Evolutionary conservation across 2,797 vertebrate species (phyloP).

Genomic region (Crocidura indochinensis): DNA sequence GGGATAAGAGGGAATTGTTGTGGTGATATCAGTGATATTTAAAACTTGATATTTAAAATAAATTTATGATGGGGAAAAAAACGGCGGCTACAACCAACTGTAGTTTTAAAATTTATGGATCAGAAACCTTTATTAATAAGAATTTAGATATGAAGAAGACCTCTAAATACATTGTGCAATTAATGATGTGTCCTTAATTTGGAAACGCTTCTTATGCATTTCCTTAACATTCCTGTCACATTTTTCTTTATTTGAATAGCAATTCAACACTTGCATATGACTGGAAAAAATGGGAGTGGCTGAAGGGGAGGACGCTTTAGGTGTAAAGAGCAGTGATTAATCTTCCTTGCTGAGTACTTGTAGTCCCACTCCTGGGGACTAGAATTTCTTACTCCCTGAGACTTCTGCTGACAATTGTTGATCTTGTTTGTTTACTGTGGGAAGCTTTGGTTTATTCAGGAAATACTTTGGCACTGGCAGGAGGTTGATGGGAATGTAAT

Average conservation of each 20-base stretch:
- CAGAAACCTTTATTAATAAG: too few relatives aligned
- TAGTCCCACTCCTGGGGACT: constrained; percentile 22
- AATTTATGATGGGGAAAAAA: too few relatives aligned
- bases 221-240: background rate
- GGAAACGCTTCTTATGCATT: constrained; percentile 9
- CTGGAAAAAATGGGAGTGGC: background rate
- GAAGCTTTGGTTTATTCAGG: constrained; percentile 60
- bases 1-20: background rate
- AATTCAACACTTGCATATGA: background rate
- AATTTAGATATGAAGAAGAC: too few relatives aligned
- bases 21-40: background rate
- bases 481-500: constrained; percentile 65
- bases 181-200: background rate
- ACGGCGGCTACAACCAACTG: too few relatives aligned
- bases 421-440: constrained; percentile 22
- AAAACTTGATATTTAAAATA: too few relatives aligned
- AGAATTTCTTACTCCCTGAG: constrained; percentile 18
- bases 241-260: constrained; percentile 11
- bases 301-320: background rate
- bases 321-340: background rate
- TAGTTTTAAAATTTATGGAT: too few relatives aligned
- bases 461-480: constrained; percentile 51
- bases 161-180: background rate
- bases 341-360: constrained; percentile 1
- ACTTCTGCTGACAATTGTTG: constrained; percentile 35